These are phyloP conservation scores for Picathartes gymnocephalus DNA, from an alignment of 2,113 vertebrate genomes.

Conservation along the genomic window DNA sequence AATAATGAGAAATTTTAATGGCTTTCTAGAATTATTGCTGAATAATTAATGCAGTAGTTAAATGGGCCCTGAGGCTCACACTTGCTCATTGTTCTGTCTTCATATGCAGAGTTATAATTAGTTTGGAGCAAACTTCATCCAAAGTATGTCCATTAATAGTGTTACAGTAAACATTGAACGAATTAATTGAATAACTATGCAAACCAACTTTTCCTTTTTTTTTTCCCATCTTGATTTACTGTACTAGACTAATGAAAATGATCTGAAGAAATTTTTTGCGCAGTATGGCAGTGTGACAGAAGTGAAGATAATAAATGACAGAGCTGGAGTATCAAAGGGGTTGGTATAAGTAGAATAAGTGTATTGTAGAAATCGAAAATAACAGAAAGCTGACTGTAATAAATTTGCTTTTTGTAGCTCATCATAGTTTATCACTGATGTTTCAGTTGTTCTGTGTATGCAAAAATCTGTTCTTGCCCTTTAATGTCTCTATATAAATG, in stretches of 20 bases:
- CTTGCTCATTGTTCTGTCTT: background rate
- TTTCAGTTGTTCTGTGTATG: background rate
- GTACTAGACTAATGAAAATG: constrained; percentile 80
- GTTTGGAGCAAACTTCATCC: background rate
- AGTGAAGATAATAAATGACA: constrained; percentile 87
- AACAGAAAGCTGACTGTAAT: background rate
- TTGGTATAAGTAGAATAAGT: constrained; percentile 66
- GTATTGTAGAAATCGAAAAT: background rate
- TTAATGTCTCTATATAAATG: background rate
- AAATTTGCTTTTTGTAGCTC: background rate
- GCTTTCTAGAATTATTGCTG: background rate
- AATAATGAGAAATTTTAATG: background rate
- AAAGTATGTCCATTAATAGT: background rate
- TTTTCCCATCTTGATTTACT: background rate
- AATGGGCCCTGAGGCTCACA: background rate
- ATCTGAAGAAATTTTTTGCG: constrained; percentile 83
- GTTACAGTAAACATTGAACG: background rate
- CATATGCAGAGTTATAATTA: background rate
- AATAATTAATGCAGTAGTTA: background rate
- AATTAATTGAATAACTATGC: background rate
- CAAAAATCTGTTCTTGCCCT: background rate
- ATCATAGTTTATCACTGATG: background rate
- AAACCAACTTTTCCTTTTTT: background rate
- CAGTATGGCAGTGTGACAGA: constrained; percentile 83
- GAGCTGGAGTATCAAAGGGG: constrained; percentile 84